Base-by-base conservation (phyloP, 2,113 vertebrate genomes). In the Epinephelus cyanopodus region DNA sequence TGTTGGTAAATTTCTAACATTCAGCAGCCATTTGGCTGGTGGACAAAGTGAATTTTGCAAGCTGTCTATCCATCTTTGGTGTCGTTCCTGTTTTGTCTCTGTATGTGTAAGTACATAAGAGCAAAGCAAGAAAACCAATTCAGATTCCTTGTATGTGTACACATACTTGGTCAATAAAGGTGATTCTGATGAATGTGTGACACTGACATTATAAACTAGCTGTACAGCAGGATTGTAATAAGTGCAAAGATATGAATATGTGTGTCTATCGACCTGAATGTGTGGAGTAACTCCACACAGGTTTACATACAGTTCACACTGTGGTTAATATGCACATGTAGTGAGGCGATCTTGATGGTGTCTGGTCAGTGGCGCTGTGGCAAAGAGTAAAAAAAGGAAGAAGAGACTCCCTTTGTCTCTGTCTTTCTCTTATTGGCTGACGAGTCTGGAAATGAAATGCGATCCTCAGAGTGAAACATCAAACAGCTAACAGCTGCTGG, bases 401-500 rank as follows among this genome's bases (percentile, higher is more conserved):
- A 83, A 69, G 83, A 85, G 84, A 52, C 68, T 76, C 84, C 72
- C 77, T 83, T 83, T 64, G 58, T 76, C 84, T 42, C 54, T 63
- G 52, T 78, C 84, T 56, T 18, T 57, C 65, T 83, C 64, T 73
- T 83, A 93, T 95, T 94, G 92, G 92, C 84, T 81, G 89, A 90
- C 87, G 90, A 89, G 93, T 84, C 86, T 94, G 84, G 62, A 90
- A 94, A 90, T 91, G 95, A 95, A 96, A 95, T 87, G 77, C 87
- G 95, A 96, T 94, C 90, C 80, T 62, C 58, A 84, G 92, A 93
- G 91, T 92, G 91, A 92, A 93, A 94, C 94, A 95, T 94, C 94
- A 95, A 95, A 95, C 94, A 90, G 84, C 81, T 33, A 89, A 90
- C 95, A 96, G 95, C 95, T 95, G 95, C 94, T 91, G 88, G 90